Base-by-base conservation (phyloP, 2,113 vertebrate genomes). In the Pteronura brasiliensis region DNA sequence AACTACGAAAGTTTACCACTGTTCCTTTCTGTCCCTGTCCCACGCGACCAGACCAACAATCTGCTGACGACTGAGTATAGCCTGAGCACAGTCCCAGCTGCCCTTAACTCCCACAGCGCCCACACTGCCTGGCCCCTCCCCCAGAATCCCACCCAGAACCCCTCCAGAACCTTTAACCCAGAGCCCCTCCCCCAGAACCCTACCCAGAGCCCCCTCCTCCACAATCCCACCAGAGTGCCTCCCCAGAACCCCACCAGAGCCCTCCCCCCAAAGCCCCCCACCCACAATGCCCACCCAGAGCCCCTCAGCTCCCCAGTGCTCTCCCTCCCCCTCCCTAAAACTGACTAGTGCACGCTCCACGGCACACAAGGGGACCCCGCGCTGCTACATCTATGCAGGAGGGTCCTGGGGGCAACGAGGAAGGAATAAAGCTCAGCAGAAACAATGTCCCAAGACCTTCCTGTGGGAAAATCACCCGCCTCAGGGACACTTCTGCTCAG, bases 11-110 rank as follows among this genome's bases (percentile, higher is more conserved):
- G 7, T 18, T 82, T 27, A 10, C 49, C 36, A 31, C 20, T 36
- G 25, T n/a, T 82, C 31, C 27, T 34, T 72, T 83, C 44, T 55
- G 34, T 52, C 36, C 34, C 44, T 8, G 15, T 36, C 61, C 25
- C 8, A 36, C 2, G 11, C 20, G 11, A 59, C 14, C 1, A 1
- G 59, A 27, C 34, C 88, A 5, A 4, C 29, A 2, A 21, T 17
- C 6, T 23, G 55, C 5, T 36, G 42, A 83, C 21, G 31, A 36
- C 21, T 1, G 10, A 84, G 55, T 13, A 20, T 8, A 67, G 8
- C 23, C 34, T 1, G 0, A 39, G 47, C 3, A 11, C 7, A 21
- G n/a, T 42, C 6, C 3, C n/a, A 25, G 52, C 27, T 10, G 11
- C 25, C 67, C 65, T 21, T 36, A 44, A 4, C 7, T 21, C 39